Conservation (phyloP, 1,140 invertebrate species). For the Ceratoteleas bidentatus region DNA sequence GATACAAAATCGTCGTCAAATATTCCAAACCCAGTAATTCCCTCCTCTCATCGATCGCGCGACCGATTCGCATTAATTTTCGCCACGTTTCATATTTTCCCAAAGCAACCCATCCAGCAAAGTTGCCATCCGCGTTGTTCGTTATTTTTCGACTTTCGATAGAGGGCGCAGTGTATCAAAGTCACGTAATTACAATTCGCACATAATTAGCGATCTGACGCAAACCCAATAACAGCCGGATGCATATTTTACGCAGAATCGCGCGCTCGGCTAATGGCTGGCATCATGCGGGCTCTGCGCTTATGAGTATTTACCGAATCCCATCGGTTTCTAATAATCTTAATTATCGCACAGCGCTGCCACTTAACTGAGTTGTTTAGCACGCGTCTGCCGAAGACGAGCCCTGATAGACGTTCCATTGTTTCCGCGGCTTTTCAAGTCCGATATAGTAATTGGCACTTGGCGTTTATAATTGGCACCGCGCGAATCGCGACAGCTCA, state of each 20-base stretch:
- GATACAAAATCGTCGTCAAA: no score
- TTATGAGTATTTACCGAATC: not conserved
- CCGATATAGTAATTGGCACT: conserved; percentile 35
- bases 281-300: not conserved
- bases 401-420: not conserved
- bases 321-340: not conserved
- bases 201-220: no score
- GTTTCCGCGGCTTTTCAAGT: not conserved
- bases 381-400: not conserved
- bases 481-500: conserved; percentile 26
- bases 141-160: no score
- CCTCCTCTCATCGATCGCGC: no score
- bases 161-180: not conserved
- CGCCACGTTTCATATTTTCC: no score
- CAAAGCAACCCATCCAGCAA: no score
- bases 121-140: no score
- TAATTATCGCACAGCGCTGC: not conserved
- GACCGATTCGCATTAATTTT: no score
- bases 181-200: not conserved
- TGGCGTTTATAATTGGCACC: conserved; percentile 29
- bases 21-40: no score
- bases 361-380: not conserved
- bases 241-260: no score
- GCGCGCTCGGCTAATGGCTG: no score
- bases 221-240: no score